These are phyloP conservation scores for Gopherus flavomarginatus DNA, from an alignment of 2,113 vertebrate genomes.

Conservation along the genomic window DNA sequence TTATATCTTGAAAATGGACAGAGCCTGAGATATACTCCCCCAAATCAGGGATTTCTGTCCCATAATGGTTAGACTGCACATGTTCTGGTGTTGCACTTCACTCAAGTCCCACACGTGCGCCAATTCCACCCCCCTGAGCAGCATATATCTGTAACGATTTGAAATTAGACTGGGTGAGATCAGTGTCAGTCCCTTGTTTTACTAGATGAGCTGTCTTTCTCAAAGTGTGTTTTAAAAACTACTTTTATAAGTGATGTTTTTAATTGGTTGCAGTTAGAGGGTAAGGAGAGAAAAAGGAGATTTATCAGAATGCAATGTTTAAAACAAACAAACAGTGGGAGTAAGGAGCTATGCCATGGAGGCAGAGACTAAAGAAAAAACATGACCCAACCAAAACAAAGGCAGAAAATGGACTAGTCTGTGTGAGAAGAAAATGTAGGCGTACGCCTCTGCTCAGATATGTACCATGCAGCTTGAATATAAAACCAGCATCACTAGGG, in stretches of 20 bases:
- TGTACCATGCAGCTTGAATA: not conserved
- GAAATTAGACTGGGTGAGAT: not conserved
- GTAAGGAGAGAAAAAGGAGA: not conserved
- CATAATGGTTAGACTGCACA: not conserved
- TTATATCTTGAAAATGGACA: not conserved
- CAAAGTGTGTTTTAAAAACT: not conserved
- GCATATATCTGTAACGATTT: not conserved
- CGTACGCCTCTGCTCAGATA: not conserved
- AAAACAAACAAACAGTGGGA: not conserved
- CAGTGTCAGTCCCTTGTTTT: not conserved
- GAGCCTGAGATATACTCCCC: not conserved
- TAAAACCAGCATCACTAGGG: not conserved
- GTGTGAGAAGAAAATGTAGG: not conserved
- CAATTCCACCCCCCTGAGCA: not conserved
- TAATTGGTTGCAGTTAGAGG: not conserved
- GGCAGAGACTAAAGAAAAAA: not conserved
- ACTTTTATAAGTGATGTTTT: not conserved
- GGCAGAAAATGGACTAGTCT: not conserved
- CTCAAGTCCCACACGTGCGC: not conserved
- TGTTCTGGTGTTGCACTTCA: not conserved
- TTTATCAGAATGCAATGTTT: not conserved
- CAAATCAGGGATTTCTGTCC: not conserved
- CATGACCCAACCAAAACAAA: accelerated
- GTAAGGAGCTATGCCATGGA: not conserved
- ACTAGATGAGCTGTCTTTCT: not conserved